Evolutionary conservation across 2,888 invertebrate genomes (phyloP), one percentile per base, ranked within the genome.

Genomic region (Megalurothrips usitatus): DNA sequence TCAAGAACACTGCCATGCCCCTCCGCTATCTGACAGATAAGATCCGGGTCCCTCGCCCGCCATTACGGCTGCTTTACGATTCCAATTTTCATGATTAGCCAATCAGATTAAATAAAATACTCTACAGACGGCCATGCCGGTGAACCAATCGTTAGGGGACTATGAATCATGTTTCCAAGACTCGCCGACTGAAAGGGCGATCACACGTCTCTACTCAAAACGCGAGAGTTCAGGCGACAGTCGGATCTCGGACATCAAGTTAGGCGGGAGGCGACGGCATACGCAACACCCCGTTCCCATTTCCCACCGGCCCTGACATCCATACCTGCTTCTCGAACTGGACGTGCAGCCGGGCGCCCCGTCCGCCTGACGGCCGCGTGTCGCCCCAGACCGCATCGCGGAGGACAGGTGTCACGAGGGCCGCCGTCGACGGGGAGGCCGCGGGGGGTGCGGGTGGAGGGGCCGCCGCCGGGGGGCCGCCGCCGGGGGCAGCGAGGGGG

Each of bases 311-410:
- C n/a, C n/a, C n/a, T n/a, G n/a, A n/a, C n/a, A n/a, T n/a, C 52
- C 52, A 17, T 58, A 75, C 68, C 68, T 75, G 68, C 11, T 75
- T 75, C 68, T 75, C 68, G 68, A 75, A 75, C 26, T 75, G 68
- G 10, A 75, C 68, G 26, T 75, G 68, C 1, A 75, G 68, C 23
- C 68, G 68, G 26, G 9, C 26, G 26, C 23, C 23, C 12, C 68
- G 23, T 11, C 68, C 68, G 58, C 19, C 6, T 14, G 52, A 2
- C 10, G 58, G 58, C 19, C n/a, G 58, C 17, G 58, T 6, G 58
- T 43, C 34, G 6, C 34, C 34, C 34, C 34, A 43, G 58, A 14
- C 58, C 19, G 14, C 58, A 4, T 17, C 58, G 17, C 19, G 58
- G 58, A 17, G 52, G 6, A 52, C 52, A 2, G 52, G 52, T 1